Base-by-base conservation (phyloP, 1,140 invertebrate genomes). In the Spodoptera frugiperda region DNA sequence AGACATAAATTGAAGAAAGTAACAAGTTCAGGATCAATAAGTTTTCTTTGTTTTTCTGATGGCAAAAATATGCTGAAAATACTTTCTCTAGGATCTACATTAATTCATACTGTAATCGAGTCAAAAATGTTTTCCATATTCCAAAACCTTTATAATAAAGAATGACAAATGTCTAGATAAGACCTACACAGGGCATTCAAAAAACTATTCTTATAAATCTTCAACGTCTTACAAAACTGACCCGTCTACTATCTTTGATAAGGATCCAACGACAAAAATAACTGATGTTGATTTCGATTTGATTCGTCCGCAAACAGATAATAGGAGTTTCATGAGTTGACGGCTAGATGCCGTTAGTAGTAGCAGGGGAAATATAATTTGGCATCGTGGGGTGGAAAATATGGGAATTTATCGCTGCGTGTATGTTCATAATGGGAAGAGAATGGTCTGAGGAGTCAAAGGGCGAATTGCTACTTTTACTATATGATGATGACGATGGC, bases 281-380 rank as follows among this genome's bases (percentile, higher is more conserved):
- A 90, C 86, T 83, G 84, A 89, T 88, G 90, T 88, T 91, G 91
- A 94, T 92, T 92, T 89, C 86, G 77, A 89, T 94, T 94, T 92
- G 91, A 94, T 93, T 92, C 82, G 85, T 87, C 85, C 86, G 78
- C 83, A 76, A 79, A 73, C 33, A 71, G 87, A 90, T 93, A 89
- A 94, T 91, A 87, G 83, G 82, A 80, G 80, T 89, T 92, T 91
- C 84, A 91, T 92, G 83, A 89, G 77, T 86, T 83, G 81, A 79
- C 79, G 59, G 73, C 81, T 82, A 82, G 78, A 61, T 84, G 78
- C 19, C 68, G 77, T 59, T 77, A 79, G 48, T 68, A 21, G 48
- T 57, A 46, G 46, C n/a, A 70, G 30, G 67, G 49, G 67, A 70
- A 30, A 61, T 74, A 61, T 54, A 75, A 65, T 46, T 65, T 75